Evolutionary conservation across 92 coral and sea anemone species (phyloP).

Genomic region (Epizoanthus illoricatus): DNA sequence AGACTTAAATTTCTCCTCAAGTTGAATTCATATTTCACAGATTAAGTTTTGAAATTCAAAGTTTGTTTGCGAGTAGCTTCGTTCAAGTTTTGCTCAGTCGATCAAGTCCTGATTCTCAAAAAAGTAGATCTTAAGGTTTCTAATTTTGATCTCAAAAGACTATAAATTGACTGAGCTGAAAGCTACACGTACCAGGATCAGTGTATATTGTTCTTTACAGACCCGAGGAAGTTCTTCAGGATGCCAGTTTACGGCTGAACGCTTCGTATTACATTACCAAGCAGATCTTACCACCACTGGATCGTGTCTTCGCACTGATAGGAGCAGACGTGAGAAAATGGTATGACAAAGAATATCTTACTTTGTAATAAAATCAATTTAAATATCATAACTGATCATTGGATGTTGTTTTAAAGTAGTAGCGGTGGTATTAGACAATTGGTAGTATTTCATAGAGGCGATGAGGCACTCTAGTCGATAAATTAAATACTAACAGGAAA

Average conservation of each 20-base stretch:
- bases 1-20: no score
- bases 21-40: no score
- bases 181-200: no score
- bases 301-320: conserved; percentile 82
- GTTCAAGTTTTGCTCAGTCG: no score
- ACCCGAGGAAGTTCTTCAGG: conserved; percentile 88
- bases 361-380: neutral
- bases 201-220: conserved; percentile 32
- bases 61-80: no score
- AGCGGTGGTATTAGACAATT: no score
- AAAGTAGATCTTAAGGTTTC: neutral
- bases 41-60: no score
- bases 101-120: neutral
- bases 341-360: conserved; percentile 37
- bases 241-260: conserved; percentile 81
- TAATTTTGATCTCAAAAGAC: no score
- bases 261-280: conserved; percentile 92
- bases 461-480: no score
- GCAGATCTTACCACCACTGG: conserved; percentile 89
- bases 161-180: no score
- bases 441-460: no score
- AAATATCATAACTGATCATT: neutral
- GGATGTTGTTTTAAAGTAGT: neutral
- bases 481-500: no score
- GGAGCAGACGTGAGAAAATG: conserved; percentile 86